phyloP scores from a whole-genome alignment of 2,797 vertebrate species.

The Cygnus olor region DNA sequence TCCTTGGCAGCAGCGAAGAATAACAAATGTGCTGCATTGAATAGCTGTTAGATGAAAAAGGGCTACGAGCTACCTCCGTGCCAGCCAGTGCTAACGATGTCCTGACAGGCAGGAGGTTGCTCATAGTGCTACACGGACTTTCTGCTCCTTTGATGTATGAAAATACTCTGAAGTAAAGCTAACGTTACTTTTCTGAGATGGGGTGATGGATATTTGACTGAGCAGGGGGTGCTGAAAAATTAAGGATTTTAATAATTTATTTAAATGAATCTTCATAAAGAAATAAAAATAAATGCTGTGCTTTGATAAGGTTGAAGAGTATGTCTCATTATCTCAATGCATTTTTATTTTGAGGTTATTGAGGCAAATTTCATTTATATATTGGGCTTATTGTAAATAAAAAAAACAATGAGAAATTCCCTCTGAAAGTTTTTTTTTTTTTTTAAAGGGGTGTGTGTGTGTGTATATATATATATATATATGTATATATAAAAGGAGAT shows the following conservation, averaged over 20 bases:
- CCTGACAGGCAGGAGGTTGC: conserved; percentile 44
- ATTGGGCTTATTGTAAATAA: background rate
- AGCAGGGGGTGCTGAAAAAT: background rate
- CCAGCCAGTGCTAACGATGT: conserved; percentile 38
- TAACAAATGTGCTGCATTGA: conserved; percentile 69
- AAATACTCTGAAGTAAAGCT: conserved; percentile 43
- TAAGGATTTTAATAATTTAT: background rate
- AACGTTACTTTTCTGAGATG: background rate
- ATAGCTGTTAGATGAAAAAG: conserved; percentile 71
- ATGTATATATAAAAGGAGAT: background rate
- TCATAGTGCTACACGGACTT: conserved; percentile 3
- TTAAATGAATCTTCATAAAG: background rate
- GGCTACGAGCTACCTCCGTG: conserved; percentile 4
- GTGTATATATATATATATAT: background rate
- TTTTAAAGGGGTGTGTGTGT: too few species aligned
- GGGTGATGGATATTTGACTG: background rate
- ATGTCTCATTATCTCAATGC: background rate
- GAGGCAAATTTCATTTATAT: background rate
- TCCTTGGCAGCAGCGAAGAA: conserved; percentile 74
- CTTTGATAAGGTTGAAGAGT: background rate
- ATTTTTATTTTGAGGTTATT: background rate
- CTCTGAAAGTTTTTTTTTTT: background rate
- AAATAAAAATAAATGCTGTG: background rate
- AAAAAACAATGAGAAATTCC: background rate
- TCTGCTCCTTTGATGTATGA: conserved; percentile 19